phyloP scores from a whole-genome alignment of 2,797 vertebrate genomes.

The Spinus olivaceus region DNA sequence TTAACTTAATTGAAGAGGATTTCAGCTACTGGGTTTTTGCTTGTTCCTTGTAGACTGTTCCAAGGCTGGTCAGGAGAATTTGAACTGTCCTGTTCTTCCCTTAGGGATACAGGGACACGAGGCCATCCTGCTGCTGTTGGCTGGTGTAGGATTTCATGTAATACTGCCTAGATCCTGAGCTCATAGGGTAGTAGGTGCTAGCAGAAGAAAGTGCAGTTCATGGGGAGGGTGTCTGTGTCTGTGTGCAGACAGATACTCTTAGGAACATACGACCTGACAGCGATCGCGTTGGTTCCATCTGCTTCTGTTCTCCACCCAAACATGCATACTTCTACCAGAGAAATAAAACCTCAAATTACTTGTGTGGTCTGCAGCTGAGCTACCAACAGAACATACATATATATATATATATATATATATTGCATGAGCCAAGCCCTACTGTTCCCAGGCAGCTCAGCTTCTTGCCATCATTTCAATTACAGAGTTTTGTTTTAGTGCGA shows the following conservation, averaged over 20 bases:
- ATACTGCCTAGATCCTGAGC: background rate
- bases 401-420: background rate
- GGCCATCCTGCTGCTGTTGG: background rate
- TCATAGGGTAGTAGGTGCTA: background rate
- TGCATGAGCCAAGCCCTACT: constrained; percentile 39
- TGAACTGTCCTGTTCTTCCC: background rate
- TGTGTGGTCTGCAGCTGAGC: constrained; percentile 11
- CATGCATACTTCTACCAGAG: background rate
- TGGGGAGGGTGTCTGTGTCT: background rate
- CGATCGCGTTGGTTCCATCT: constrained; percentile 36
- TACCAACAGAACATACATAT: constrained; percentile 18
- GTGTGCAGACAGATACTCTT: background rate
- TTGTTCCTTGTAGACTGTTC: background rate
- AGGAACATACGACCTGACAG: constrained; percentile 36
- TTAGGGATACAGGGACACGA: background rate
- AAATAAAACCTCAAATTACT: constrained; percentile 48
- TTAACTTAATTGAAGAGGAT: background rate
- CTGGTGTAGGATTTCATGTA: background rate
- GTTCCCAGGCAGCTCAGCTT: constrained; percentile 31
- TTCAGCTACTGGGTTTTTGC: background rate
- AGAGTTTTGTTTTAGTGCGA: background rate
- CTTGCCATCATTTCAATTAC: constrained; percentile 9
- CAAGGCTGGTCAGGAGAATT: background rate
- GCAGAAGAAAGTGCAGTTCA: background rate
- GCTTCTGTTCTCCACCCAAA: constrained; percentile 55